Conservation (phyloP, 2,888 invertebrate species). For the Tetropium fuscum region DNA sequence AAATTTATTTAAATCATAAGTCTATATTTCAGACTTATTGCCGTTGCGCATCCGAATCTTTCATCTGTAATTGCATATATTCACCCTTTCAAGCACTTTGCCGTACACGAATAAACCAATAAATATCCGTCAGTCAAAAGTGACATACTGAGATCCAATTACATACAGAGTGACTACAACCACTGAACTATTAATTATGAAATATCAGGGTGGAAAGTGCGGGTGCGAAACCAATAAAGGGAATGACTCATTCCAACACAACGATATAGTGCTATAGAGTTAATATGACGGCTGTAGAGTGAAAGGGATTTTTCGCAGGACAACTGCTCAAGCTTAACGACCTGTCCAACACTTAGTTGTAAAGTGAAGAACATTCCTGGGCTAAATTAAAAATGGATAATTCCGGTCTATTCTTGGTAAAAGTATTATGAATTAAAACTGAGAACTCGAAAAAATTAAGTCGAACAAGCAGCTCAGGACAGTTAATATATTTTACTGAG, state of each 20-base stretch:
- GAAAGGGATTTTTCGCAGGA: constrained; percentile 1
- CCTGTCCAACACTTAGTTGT: too few relatives aligned
- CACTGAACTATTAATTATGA: constrained; percentile 40
- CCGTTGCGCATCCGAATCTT: too few relatives aligned
- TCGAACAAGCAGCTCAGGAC: too few relatives aligned
- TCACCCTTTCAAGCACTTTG: background rate
- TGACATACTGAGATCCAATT: constrained; percentile 36
- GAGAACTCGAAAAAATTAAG: too few relatives aligned
- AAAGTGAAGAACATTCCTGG: too few relatives aligned
- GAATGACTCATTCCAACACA: constrained; percentile 31
- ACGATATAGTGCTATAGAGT: constrained; percentile 10
- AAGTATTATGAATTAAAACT: too few relatives aligned
- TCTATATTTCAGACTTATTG: too few relatives aligned
- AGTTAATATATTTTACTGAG: too few relatives aligned
- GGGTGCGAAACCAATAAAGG: constrained; percentile 37
- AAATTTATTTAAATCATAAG: too few relatives aligned
- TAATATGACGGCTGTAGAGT: constrained; percentile 1
- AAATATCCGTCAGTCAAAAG: constrained; percentile 28
- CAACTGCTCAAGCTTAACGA: background rate
- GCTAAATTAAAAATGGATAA: too few relatives aligned
- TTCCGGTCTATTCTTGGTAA: too few relatives aligned
- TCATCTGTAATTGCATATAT: too few relatives aligned
- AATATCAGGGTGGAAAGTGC: constrained; percentile 27
- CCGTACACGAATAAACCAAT: background rate
- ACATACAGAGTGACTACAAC: constrained; percentile 33